Evolutionary conservation across 1,140 invertebrate species (phyloP).

Genomic region (Drosophila bocqueti): DNA sequence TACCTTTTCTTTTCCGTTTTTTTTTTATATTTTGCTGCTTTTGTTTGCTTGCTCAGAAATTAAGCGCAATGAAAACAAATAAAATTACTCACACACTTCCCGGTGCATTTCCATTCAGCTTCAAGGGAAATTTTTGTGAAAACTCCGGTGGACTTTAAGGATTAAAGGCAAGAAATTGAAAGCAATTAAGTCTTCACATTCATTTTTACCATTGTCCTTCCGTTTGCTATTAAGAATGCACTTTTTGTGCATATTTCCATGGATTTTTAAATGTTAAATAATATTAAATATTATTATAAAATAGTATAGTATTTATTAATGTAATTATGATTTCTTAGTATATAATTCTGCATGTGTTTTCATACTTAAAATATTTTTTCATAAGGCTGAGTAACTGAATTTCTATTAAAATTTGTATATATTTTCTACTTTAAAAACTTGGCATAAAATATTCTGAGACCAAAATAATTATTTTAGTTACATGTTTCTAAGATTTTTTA

Average conservation of each 20-base stretch:
- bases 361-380: too few species aligned
- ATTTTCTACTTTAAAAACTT: too few species aligned
- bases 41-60: constrained; percentile 27
- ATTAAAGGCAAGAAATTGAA: not conserved
- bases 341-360: too few species aligned
- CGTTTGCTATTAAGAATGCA: too few species aligned
- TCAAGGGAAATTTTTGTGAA: not conserved
- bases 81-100: constrained; percentile 14
- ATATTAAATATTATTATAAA: too few species aligned
- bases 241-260: not conserved
- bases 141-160: not conserved
- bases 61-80: constrained; percentile 25
- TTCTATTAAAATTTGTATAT: too few species aligned
- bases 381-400: too few species aligned
- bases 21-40: not conserved
- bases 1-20: not conserved
- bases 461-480: not conserved
- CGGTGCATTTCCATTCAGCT: not conserved
- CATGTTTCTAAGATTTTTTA: not conserved
- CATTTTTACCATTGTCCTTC: too few species aligned
- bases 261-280: not conserved
- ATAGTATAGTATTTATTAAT: too few species aligned
- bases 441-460: too few species aligned
- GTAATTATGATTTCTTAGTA: too few species aligned
- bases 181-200: not conserved